phyloP scores from a whole-genome alignment of 2,113 vertebrate species.

The Corythoichthys haematopterus region DNA sequence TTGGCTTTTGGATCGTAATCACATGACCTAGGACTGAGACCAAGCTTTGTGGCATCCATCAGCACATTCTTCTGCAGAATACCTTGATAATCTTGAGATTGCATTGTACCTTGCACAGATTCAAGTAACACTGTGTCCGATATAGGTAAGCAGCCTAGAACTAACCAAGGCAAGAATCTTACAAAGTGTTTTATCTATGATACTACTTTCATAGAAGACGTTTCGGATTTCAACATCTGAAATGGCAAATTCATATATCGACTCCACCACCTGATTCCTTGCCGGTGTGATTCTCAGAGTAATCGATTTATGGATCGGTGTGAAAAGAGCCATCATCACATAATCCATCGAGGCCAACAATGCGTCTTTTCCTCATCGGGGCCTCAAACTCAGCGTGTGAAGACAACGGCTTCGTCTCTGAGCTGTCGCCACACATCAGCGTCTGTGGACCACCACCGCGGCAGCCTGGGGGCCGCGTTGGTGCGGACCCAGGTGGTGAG shows the following conservation, averaged over 20 bases:
- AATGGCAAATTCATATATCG: not conserved
- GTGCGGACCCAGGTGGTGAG: slow-evolving; percentile 46
- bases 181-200: not conserved
- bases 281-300: not conserved
- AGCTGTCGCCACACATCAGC: slow-evolving; percentile 28
- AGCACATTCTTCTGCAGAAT: no score
- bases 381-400: not conserved
- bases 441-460: slow-evolving; percentile 50
- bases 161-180: not conserved
- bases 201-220: not conserved
- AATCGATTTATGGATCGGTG: not conserved
- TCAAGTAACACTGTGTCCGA: no score
- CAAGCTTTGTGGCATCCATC: no score
- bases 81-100: no score
- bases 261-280: not conserved
- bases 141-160: no score
- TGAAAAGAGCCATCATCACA: not conserved
- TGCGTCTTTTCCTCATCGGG: not conserved
- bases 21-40: no score
- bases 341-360: not conserved
- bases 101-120: no score
- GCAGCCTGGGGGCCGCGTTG: slow-evolving; percentile 33
- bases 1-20: no score
- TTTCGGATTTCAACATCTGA: not conserved
- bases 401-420: not conserved